phyloP scores from a whole-genome alignment of 2,797 vertebrate species.

The Crenichthys baileyi region DNA sequence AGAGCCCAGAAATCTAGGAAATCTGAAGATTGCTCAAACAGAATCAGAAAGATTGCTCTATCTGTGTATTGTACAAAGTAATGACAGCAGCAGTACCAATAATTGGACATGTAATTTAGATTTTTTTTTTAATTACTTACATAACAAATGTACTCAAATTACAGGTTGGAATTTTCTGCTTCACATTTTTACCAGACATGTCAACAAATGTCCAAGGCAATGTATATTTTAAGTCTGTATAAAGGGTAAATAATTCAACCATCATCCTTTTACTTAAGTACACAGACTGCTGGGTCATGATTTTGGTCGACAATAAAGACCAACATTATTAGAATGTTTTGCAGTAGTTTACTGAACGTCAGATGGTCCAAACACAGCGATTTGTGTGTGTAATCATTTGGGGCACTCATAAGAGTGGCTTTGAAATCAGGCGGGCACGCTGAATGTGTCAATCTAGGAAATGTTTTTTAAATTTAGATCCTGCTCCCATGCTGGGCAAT shows the following conservation, averaged over 20 bases:
- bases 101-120: too few relatives aligned
- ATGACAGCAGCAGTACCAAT: too few relatives aligned
- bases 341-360: background rate
- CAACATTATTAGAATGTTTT: conserved; percentile 5
- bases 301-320: conserved; percentile 3
- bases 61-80: too few relatives aligned
- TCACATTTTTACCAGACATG: background rate
- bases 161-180: too few relatives aligned
- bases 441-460: conserved; percentile 30
- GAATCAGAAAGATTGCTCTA: background rate
- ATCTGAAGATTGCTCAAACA: background rate
- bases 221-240: background rate
- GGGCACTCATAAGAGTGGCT: conserved; percentile 2
- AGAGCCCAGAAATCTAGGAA: background rate
- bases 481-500: conserved; percentile 41
- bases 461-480: conserved; percentile 42
- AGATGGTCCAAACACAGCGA: background rate
- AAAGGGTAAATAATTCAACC: background rate
- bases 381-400: conserved; percentile 2
- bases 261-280: background rate
- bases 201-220: background rate
- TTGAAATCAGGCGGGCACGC: conserved; percentile 16
- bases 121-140: too few relatives aligned
- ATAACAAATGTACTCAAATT: too few relatives aligned
- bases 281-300: background rate